These are phyloP conservation scores for Thymallus thymallus DNA, from an alignment of 2,113 vertebrate species.

Conservation along the genomic window DNA sequence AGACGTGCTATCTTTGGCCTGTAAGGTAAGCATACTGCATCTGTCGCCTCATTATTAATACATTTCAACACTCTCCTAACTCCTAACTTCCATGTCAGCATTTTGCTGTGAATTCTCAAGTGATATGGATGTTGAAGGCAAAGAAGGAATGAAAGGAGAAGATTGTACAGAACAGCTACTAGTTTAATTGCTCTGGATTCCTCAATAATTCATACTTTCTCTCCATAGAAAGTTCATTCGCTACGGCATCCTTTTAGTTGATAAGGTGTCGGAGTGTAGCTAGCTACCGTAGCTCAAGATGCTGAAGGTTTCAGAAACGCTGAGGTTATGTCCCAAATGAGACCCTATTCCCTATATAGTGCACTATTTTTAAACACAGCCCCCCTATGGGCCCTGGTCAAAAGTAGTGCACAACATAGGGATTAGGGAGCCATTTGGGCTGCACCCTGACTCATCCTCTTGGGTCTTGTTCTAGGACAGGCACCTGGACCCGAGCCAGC, in stretches of 20 bases:
- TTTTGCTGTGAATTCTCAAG: neutral
- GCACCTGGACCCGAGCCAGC: conserved; percentile 77
- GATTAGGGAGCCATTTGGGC: too few relatives aligned
- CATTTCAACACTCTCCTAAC: neutral
- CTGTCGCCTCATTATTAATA: neutral
- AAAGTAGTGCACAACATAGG: too few relatives aligned
- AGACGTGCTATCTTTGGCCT: conserved; percentile 76
- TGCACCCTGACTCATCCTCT: neutral
- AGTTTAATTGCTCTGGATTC: conserved; percentile 12
- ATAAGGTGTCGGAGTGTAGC: neutral
- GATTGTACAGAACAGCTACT: conserved; percentile 3
- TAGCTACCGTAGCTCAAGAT: neutral
- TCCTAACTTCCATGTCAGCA: neutral
- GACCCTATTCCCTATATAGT: too few relatives aligned
- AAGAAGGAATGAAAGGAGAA: conserved; percentile 21
- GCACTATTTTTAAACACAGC: too few relatives aligned
- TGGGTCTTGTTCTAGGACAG: conserved; percentile 64
- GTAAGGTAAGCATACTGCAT: conserved; percentile 72
- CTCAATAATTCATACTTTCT: conserved; percentile 15
- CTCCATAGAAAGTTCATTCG: conserved; percentile 1
- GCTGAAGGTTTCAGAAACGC: too few relatives aligned
- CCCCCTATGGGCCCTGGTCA: too few relatives aligned
- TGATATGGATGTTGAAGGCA: neutral
- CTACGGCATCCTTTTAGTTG: neutral
- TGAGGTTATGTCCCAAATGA: too few relatives aligned